phyloP scores from a whole-genome alignment of 1,140 invertebrate genomes.

The Drosophila mauritiana region DNA sequence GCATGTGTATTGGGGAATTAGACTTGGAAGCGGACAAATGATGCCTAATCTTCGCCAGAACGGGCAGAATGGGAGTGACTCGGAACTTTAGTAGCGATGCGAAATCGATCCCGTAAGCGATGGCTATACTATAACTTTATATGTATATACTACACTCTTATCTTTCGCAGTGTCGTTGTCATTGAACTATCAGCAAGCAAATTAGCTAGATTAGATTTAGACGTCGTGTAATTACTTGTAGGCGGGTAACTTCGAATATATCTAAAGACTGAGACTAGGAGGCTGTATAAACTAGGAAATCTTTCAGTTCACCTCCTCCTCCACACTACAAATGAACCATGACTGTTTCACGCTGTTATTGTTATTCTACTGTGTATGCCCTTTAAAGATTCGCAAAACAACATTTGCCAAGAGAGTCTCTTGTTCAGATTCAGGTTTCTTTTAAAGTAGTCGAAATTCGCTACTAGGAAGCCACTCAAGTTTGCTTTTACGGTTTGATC shows the following conservation, averaged over 20 bases:
- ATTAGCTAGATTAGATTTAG: constrained; percentile 35
- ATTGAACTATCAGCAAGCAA: constrained; percentile 42
- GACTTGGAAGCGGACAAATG: constrained; percentile 6
- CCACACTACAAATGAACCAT: not conserved
- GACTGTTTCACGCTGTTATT: not conserved
- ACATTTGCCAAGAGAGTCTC: not conserved
- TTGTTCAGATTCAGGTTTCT: constrained; percentile 1
- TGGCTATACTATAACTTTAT: constrained; percentile 3
- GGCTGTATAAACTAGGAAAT: not conserved
- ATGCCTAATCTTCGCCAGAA: not conserved
- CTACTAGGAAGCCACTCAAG: constrained; percentile 35
- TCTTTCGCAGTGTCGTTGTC: constrained; percentile 33
- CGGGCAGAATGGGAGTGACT: not conserved
- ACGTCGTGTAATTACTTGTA: constrained; percentile 10
- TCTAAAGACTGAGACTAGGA: not conserved
- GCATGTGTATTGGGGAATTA: constrained; percentile 35
- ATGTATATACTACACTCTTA: constrained; percentile 5
- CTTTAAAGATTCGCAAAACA: not conserved
- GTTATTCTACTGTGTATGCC: constrained; percentile 1
- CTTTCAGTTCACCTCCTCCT: not conserved
- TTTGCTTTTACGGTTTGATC: constrained; percentile 6
- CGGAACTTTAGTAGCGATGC: constrained; percentile 14
- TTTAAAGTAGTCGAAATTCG: constrained; percentile 18
- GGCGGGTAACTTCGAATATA: constrained; percentile 1
- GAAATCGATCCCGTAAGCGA: constrained; percentile 2